Conservation (phyloP, 2,888 invertebrate species). For the Drosophila percnosoma region DNA sequence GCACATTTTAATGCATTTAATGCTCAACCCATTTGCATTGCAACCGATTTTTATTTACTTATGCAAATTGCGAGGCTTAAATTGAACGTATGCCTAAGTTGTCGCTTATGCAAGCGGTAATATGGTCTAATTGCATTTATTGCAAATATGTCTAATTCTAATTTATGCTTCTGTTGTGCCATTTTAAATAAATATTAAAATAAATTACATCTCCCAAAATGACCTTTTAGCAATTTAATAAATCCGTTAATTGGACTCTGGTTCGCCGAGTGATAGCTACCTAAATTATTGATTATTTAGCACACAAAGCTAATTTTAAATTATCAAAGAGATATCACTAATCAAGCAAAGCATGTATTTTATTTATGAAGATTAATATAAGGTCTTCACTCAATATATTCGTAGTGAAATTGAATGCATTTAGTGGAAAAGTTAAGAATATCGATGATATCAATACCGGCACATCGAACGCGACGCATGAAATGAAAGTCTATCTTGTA, state of each 20-base stretch:
- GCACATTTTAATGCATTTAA: conserved; percentile 34
- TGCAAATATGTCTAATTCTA: conserved; percentile 24
- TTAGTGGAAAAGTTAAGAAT: background rate
- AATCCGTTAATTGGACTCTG: conserved; percentile 1
- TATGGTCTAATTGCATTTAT: conserved; percentile 46
- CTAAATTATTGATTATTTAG: conserved; percentile 18
- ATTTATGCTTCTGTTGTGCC: conserved; percentile 16
- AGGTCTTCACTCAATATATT: too few relatives aligned
- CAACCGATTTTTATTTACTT: conserved; percentile 17
- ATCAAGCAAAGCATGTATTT: background rate
- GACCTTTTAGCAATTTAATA: conserved; percentile 1
- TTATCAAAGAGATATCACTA: background rate
- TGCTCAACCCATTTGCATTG: conserved; percentile 33
- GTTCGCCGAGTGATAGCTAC: background rate
- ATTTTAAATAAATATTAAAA: conserved; percentile 14
- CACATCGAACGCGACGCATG: background rate
- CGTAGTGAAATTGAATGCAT: too few relatives aligned
- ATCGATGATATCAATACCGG: background rate
- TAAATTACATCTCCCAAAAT: conserved; percentile 1
- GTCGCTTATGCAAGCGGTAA: conserved; percentile 30
- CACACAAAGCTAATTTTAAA: background rate
- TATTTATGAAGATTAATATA: background rate
- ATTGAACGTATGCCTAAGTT: conserved; percentile 50
- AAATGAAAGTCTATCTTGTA: conserved; percentile 23
- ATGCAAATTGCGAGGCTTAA: conserved; percentile 36